Evolutionary conservation across 2,888 invertebrate species (phyloP).

Genomic region (Lordiphosa andalusiaca): DNA sequence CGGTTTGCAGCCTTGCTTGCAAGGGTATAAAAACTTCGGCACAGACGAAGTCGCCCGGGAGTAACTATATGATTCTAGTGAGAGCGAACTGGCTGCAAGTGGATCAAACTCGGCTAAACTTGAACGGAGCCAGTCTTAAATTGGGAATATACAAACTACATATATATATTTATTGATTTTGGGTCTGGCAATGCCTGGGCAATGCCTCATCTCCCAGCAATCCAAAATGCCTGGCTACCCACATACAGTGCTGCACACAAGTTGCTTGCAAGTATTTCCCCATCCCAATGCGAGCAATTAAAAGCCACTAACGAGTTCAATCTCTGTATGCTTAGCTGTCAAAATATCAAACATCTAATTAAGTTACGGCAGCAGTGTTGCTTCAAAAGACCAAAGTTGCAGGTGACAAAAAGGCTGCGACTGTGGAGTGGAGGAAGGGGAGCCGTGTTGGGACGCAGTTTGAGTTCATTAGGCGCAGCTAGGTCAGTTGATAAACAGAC

Average conservation of each 20-base stretch:
- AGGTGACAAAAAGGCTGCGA: constrained; percentile 27
- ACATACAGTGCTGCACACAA: background rate
- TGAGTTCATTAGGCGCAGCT: constrained; percentile 67
- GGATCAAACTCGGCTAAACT: too few species aligned
- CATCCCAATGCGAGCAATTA: constrained; percentile 3
- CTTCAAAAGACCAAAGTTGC: constrained; percentile 11
- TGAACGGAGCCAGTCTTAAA: too few species aligned
- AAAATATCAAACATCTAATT: constrained; percentile 65
- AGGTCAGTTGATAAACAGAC: constrained; percentile 50
- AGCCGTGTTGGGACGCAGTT: constrained; percentile 38
- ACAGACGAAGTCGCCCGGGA: too few species aligned
- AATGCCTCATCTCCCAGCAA: background rate
- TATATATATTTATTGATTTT: too few species aligned
- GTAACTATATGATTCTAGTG: too few species aligned
- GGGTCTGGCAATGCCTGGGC: too few species aligned
- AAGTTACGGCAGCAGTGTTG: constrained; percentile 36
- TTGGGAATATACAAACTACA: too few species aligned
- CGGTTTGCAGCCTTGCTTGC: too few species aligned
- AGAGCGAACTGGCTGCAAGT: too few species aligned
- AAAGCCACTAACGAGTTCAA: constrained; percentile 58
- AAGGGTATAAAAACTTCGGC: too few species aligned
- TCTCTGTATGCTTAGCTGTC: constrained; percentile 40
- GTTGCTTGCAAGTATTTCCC: background rate
- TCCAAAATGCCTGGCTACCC: background rate
- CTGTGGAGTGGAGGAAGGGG: constrained; percentile 7